These are phyloP conservation scores for Drosophila setifemur DNA, from an alignment of 1,140 invertebrate genomes.

Conservation along the genomic window DNA sequence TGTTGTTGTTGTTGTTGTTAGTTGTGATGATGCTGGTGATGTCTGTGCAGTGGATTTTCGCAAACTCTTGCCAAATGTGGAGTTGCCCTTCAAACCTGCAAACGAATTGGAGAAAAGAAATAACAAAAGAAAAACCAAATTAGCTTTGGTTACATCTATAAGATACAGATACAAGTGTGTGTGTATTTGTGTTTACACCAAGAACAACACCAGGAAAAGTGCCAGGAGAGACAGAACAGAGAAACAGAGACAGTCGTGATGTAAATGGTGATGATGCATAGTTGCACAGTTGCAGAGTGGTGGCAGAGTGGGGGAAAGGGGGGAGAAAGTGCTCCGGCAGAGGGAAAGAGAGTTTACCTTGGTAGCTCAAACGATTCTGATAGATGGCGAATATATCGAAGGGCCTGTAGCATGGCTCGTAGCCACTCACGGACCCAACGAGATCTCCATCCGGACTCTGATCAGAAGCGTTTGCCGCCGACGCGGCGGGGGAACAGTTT, in stretches of 20 bases:
- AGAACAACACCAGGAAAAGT: constrained; percentile 8
- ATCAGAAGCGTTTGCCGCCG: constrained; percentile 39
- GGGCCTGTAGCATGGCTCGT: constrained; percentile 80
- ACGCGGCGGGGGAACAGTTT: constrained; percentile 44
- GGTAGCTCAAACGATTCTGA: constrained; percentile 80
- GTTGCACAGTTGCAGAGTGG: too few relatives aligned
- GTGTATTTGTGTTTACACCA: constrained; percentile 2
- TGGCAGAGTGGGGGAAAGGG: constrained; percentile 20
- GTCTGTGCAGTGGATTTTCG: constrained; percentile 52
- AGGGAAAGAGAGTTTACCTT: too few relatives aligned
- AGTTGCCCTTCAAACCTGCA: constrained; percentile 67
- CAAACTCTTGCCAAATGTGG: constrained; percentile 78
- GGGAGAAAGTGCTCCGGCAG: too few relatives aligned
- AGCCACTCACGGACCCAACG: constrained; percentile 50
- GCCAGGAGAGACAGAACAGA: constrained; percentile 16
- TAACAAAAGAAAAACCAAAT: too few relatives aligned
- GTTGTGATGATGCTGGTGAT: constrained; percentile 67
- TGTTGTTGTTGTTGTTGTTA: constrained; percentile 37
- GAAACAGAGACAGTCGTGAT: constrained; percentile 11
- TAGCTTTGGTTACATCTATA: constrained; percentile 8
- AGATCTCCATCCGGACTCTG: constrained; percentile 20
- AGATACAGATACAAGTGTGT: constrained; percentile 17
- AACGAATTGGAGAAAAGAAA: constrained; percentile 1
- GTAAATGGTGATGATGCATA: constrained; percentile 25
- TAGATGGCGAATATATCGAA: constrained; percentile 78